phyloP scores from a whole-genome alignment of 2,888 invertebrate species.

The Eucera pruinosa region DNA sequence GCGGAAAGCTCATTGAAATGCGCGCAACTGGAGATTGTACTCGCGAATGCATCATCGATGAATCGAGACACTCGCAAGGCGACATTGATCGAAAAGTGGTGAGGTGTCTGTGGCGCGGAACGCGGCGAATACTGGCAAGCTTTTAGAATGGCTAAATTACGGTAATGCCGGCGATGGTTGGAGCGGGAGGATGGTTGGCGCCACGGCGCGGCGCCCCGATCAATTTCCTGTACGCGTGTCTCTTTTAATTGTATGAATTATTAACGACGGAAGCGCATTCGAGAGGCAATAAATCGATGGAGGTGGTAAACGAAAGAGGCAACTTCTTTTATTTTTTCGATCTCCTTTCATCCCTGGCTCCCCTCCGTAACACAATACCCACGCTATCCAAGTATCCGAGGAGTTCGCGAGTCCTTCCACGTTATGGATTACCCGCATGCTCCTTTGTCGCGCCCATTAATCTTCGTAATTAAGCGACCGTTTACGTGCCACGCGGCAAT shows the following conservation, averaged over 20 bases:
- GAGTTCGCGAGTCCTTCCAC: constrained; percentile 1
- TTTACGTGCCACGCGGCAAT: constrained; percentile 28
- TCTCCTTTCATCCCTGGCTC: not conserved
- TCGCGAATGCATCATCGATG: too few species aligned
- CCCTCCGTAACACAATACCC: constrained; percentile 4
- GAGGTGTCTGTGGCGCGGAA: not conserved
- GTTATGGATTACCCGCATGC: constrained; percentile 43
- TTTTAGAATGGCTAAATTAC: not conserved
- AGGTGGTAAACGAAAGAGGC: constrained; percentile 5
- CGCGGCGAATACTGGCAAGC: not conserved
- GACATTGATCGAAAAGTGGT: not conserved
- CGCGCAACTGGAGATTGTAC: not conserved
- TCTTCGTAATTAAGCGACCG: constrained; percentile 37
- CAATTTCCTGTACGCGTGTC: not conserved
- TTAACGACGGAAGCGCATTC: too few species aligned
- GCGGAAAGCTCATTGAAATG: not conserved
- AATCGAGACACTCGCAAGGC: not conserved
- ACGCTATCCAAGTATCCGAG: constrained; percentile 3
- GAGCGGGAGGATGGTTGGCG: not conserved
- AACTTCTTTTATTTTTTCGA: constrained; percentile 5
- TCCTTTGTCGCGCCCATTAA: constrained; percentile 37
- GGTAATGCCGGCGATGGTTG: not conserved
- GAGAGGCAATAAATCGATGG: constrained; percentile 35
- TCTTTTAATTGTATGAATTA: too few species aligned
- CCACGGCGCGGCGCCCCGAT: not conserved